A percentile compares a stretch with the other conserved stretches of the same genome.
These are phyloP conservation scores for Priocnemis perturbator DNA, from an alignment of 2,888 invertebrate genomes.

Conservation along the genomic window DNA sequence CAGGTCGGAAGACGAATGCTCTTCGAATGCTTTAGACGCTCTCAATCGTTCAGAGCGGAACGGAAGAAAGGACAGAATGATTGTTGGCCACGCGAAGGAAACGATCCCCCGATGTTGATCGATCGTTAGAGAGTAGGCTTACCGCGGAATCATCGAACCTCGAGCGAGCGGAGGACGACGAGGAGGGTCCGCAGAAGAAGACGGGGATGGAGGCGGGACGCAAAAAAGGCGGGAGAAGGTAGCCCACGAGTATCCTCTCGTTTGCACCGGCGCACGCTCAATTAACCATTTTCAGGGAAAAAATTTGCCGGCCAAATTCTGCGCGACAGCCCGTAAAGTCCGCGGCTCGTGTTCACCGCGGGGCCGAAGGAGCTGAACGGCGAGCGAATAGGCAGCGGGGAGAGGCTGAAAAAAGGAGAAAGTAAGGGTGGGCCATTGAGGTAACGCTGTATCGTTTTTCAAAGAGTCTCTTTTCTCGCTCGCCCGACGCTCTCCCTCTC, in stretches of 20 bases:
- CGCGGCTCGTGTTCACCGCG: constrained; percentile 67
- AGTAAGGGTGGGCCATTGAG: constrained; percentile 51
- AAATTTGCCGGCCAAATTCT: constrained; percentile 68
- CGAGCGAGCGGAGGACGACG: constrained; percentile 24
- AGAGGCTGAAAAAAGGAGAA: constrained; percentile 24
- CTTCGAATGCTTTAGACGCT: constrained; percentile 17
- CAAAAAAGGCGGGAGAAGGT: constrained; percentile 34
- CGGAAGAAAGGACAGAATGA: constrained; percentile 2
- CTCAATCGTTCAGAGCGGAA: constrained; percentile 5
- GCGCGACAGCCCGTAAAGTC: constrained; percentile 73
- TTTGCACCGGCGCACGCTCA: constrained; percentile 65
- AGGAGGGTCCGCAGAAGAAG: constrained; percentile 30
- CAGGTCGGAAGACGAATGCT: too few species aligned
- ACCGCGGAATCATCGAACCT: neutral
- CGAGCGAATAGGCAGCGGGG: constrained; percentile 21
- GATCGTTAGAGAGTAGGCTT: neutral
- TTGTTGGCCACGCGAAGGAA: neutral
- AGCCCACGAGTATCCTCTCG: constrained; percentile 51
- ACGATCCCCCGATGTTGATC: neutral
- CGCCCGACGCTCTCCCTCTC: constrained; percentile 35
- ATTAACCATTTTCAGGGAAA: constrained; percentile 69
- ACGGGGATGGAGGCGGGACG: neutral
- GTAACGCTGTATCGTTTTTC: constrained; percentile 69
- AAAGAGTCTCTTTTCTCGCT: constrained; percentile 57
- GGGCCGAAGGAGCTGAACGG: constrained; percentile 33